Conservation (phyloP, 2,888 invertebrate species). For the Linyphia triangularis region DNA sequence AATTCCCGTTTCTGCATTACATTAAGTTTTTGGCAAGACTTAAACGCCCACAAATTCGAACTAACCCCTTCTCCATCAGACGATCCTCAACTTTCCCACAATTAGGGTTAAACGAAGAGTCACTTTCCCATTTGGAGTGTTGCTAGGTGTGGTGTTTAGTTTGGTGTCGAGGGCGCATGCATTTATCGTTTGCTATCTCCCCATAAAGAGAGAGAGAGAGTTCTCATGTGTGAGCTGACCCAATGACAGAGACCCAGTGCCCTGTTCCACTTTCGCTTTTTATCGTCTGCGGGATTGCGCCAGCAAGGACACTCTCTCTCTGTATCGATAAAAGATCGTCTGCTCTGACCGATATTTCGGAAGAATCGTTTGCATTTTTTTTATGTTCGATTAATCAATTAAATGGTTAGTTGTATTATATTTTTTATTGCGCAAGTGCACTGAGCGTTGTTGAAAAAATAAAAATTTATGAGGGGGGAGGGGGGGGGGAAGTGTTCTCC, state of each 20-base stretch:
- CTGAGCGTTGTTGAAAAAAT: too few relatives aligned
- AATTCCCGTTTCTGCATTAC: too few relatives aligned
- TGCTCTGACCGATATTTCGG: background rate
- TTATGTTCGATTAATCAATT: too few relatives aligned
- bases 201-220: constrained; percentile 1
- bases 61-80: background rate
- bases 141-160: constrained; percentile 55
- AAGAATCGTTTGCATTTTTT: background rate
- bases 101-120: constrained; percentile 13
- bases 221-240: constrained; percentile 38
- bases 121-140: constrained; percentile 13
- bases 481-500: too few relatives aligned
- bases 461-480: too few relatives aligned
- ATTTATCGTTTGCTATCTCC: constrained; percentile 15
- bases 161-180: constrained; percentile 50
- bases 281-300: constrained; percentile 9
- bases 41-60: too few relatives aligned
- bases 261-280: constrained; percentile 75
- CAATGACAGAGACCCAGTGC: constrained; percentile 73
- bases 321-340: background rate
- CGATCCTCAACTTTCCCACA: background rate
- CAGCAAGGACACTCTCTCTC: background rate
- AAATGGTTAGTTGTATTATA: too few relatives aligned
- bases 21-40: too few relatives aligned
- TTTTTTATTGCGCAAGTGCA: too few relatives aligned